Percentiles rank a stretch among this genome's conserved stretches.
Evolutionary conservation across 2,888 invertebrate genomes (phyloP).

Genomic region (Xestia ashworthii): DNA sequence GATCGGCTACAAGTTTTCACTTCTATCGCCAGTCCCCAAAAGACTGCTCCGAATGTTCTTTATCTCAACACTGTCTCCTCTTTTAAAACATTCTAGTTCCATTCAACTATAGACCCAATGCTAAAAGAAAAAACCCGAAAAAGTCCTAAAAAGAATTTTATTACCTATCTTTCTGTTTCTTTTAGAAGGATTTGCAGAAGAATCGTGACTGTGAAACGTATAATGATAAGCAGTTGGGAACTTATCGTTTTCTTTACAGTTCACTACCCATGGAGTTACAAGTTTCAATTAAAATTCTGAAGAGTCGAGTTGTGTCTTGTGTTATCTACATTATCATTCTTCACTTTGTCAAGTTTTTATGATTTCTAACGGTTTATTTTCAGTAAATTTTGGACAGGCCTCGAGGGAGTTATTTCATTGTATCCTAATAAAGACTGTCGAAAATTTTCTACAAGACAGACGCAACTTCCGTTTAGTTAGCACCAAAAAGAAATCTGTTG

Average conservation of each 20-base stretch:
- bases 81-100: conserved; percentile 3
- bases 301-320: conserved; percentile 15
- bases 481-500: not conserved
- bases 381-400: conserved; percentile 16
- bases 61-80: not conserved
- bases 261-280: conserved; percentile 26
- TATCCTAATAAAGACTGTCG: conserved; percentile 12
- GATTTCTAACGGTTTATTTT: conserved; percentile 31
- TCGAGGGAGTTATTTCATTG: conserved; percentile 6
- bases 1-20: too few species aligned
- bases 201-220: conserved; percentile 3
- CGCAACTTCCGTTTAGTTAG: not conserved
- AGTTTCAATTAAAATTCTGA: conserved; percentile 47
- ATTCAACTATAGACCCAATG: not conserved
- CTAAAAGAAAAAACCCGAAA: not conserved
- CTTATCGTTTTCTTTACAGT: conserved; percentile 31
- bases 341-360: conserved; percentile 37
- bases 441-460: not conserved
- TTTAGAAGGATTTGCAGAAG: conserved; percentile 15
- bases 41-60: too few species aligned
- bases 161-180: conserved; percentile 26
- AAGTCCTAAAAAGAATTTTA: not conserved
- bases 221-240: conserved; percentile 47
- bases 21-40: too few species aligned
- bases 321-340: conserved; percentile 45